These are phyloP conservation scores for Yasuhikotakia modesta DNA, from an alignment of 2,797 vertebrate genomes.

Conservation along the genomic window DNA sequence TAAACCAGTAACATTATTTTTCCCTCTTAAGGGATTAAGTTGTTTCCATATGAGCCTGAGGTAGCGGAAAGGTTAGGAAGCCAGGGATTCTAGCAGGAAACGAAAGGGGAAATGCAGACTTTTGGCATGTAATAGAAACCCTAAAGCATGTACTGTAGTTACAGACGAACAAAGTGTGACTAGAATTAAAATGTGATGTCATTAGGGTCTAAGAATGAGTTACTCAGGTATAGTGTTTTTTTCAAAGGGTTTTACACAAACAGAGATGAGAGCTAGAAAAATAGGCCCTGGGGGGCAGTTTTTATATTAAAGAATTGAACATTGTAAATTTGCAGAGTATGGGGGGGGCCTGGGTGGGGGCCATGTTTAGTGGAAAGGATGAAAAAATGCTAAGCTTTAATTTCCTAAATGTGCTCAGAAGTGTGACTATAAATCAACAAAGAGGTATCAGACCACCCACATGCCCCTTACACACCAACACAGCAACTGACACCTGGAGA, in stretches of 20 bases:
- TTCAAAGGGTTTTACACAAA: not conserved
- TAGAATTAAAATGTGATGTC: not conserved
- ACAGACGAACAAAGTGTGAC: slow-evolving; percentile 3
- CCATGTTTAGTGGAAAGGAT: not conserved
- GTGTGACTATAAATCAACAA: slow-evolving; percentile 7
- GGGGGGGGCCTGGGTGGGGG: too few relatives aligned
- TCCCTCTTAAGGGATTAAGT: slow-evolving; percentile 5
- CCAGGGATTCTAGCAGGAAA: not conserved
- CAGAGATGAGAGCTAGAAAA: not conserved
- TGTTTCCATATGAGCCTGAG: slow-evolving; percentile 8
- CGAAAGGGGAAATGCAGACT: not conserved
- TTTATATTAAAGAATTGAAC: not conserved
- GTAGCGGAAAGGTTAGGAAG: not conserved
- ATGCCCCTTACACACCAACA: not conserved
- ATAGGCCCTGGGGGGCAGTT: not conserved
- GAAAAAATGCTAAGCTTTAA: not conserved
- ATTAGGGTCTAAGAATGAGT: not conserved
- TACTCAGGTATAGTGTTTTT: not conserved
- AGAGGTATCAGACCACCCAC: slow-evolving; percentile 31
- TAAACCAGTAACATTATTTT: slow-evolving; percentile 3
- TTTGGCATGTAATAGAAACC: slow-evolving; percentile 19
- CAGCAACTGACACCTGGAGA: slow-evolving; percentile 8
- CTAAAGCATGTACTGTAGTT: slow-evolving; percentile 1
- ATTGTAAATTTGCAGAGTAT: not conserved
- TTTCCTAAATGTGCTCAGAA: not conserved